These are phyloP conservation scores for Erethizon dorsatum DNA, from an alignment of 2,797 vertebrate species.

Conservation along the genomic window DNA sequence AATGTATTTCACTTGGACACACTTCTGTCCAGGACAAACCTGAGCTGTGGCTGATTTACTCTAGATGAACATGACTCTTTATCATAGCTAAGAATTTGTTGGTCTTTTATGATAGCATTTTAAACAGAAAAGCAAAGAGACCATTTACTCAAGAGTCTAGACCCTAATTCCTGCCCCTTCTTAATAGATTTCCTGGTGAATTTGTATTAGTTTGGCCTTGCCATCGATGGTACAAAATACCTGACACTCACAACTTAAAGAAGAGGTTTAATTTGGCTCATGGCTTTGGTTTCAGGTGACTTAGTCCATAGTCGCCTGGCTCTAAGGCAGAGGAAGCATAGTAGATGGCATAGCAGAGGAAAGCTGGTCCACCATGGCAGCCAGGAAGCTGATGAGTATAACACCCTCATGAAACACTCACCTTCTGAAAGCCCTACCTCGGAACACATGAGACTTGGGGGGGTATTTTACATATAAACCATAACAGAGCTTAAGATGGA, in stretches of 20 bases:
- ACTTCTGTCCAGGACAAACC: neutral
- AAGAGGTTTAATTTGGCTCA: neutral
- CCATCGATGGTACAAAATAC: neutral
- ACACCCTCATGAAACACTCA: neutral
- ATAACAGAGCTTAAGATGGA: neutral
- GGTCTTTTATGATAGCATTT: neutral
- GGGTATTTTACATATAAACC: neutral
- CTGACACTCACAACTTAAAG: neutral
- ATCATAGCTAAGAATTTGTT: neutral
- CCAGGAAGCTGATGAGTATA: neutral
- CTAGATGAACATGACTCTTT: neutral
- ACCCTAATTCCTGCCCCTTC: neutral
- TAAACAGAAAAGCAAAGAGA: constrained; percentile 14
- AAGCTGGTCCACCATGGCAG: neutral
- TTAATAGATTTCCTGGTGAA: neutral
- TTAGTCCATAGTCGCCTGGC: neutral
- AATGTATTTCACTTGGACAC: neutral
- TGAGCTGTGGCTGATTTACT: neutral
- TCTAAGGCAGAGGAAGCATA: neutral
- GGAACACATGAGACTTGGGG: neutral
- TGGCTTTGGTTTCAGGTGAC: neutral
- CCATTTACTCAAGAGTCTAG: constrained; percentile 10
- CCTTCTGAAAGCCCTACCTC: neutral
- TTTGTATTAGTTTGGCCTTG: neutral
- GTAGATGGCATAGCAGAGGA: neutral